phyloP scores from a whole-genome alignment of 2,797 vertebrate genomes.

The Malurus splendens region DNA sequence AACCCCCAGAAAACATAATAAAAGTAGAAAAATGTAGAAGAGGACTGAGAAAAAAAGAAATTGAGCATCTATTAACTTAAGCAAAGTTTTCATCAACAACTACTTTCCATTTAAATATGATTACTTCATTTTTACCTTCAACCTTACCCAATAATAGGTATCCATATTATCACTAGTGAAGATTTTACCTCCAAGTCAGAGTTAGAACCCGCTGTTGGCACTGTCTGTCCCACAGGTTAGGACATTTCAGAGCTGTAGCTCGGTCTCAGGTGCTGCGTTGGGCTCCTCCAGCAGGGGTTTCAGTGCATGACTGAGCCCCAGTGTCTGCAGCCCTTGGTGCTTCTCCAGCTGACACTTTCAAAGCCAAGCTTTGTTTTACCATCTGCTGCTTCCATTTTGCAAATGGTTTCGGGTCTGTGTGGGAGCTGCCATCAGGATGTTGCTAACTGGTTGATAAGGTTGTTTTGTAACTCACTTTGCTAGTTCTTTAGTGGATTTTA shows the following conservation, averaged over 20 bases:
- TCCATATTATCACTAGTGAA: not conserved
- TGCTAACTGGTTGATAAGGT: not conserved
- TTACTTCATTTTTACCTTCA: not conserved
- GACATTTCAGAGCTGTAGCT: not conserved
- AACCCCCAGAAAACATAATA: not conserved
- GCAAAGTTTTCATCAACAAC: not conserved
- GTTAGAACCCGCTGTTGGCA: not conserved
- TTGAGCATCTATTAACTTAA: not conserved
- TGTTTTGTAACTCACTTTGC: not conserved
- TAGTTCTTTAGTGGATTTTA: not conserved
- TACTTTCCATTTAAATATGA: not conserved
- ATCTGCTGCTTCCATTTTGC: not conserved
- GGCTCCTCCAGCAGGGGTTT: not conserved
- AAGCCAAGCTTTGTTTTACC: not conserved
- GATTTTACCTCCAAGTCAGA: not conserved
- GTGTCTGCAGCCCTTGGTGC: not conserved
- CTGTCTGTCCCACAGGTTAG: not conserved
- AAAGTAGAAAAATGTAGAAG: not conserved
- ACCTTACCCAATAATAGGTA: not conserved
- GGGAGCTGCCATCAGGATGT: rapidly evolving
- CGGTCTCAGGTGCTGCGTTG: rapidly evolving
- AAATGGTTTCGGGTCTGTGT: not conserved
- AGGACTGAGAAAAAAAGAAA: not conserved
- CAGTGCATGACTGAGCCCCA: not conserved
- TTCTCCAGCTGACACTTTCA: not conserved